Evolutionary conservation across 2,888 invertebrate species (phyloP).

Genomic region (Omphaloscelis lunosa): DNA sequence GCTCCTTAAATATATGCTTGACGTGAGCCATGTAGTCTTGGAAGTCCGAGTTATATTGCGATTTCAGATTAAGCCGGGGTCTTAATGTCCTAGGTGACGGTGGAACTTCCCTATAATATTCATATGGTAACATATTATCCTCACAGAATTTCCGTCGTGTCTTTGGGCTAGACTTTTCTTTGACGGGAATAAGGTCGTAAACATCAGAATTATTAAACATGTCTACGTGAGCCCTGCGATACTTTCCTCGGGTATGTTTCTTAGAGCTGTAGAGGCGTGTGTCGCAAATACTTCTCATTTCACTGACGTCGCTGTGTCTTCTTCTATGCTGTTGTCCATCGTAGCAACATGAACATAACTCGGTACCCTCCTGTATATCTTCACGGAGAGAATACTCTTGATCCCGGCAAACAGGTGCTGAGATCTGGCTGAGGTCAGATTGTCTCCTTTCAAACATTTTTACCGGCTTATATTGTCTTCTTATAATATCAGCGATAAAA

Average conservation of each 20-base stretch:
- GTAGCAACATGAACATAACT: constrained; percentile 81
- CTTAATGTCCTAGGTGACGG: constrained; percentile 84
- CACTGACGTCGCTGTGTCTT: constrained; percentile 71
- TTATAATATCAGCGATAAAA: constrained; percentile 85
- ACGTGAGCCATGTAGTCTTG: constrained; percentile 70
- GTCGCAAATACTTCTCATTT: constrained; percentile 82
- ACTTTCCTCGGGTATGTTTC: constrained; percentile 69
- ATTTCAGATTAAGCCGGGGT: constrained; percentile 83
- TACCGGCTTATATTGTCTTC: constrained; percentile 82
- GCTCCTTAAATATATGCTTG: constrained; percentile 55
- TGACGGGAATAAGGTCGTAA: constrained; percentile 86
- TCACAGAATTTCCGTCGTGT: constrained; percentile 79
- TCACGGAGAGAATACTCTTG: constrained; percentile 75
- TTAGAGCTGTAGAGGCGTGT: constrained; percentile 80
- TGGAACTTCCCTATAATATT: constrained; percentile 81
- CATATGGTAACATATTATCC: constrained; percentile 71
- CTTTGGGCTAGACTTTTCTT: constrained; percentile 85
- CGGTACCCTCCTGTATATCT: constrained; percentile 72
- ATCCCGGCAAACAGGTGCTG: constrained; percentile 85
- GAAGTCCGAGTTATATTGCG: constrained; percentile 77
- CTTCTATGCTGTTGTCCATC: constrained; percentile 63
- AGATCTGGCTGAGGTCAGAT: constrained; percentile 83
- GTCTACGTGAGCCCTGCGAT: constrained; percentile 69
- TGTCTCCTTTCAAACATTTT: constrained; percentile 79
- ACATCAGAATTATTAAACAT: constrained; percentile 79